Conservation (phyloP, 2,797 vertebrate species). For the Pseudopleuronectes americanus region DNA sequence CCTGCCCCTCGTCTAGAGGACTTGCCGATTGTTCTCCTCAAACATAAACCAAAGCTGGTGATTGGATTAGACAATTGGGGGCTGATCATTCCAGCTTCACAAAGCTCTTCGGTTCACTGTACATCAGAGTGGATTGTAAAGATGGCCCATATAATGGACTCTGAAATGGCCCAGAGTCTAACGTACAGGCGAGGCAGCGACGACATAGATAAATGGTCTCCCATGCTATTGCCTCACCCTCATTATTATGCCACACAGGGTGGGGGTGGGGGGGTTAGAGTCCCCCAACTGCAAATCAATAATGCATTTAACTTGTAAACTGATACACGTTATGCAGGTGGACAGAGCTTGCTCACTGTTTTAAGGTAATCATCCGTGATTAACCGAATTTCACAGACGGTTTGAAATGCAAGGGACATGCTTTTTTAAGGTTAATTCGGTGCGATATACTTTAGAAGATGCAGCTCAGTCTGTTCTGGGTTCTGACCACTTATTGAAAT, state of each 20-base stretch:
- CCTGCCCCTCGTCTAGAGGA: neutral
- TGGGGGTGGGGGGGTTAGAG: constrained; percentile 47
- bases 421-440: constrained; percentile 42
- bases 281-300: constrained; percentile 62
- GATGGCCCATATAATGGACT: constrained; percentile 38
- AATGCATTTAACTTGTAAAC: constrained; percentile 56
- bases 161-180: constrained; percentile 36
- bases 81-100: constrained; percentile 39
- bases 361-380: constrained; percentile 49
- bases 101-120: constrained; percentile 32
- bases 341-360: constrained; percentile 34
- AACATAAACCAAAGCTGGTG: constrained; percentile 39
- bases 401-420: constrained; percentile 42
- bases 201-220: constrained; percentile 60
- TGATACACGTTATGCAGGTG: constrained; percentile 46
- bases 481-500: constrained; percentile 12
- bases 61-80: constrained; percentile 25
- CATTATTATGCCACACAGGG: constrained; percentile 59
- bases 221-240: constrained; percentile 33
- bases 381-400: constrained; percentile 61
- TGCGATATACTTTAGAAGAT: constrained; percentile 21
- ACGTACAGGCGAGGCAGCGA: constrained; percentile 26
- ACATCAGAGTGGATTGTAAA: constrained; percentile 48
- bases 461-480: neutral
- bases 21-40: constrained; percentile 31